phyloP scores from a whole-genome alignment of 2,113 vertebrate genomes.

The Galeopterus variegatus region DNA sequence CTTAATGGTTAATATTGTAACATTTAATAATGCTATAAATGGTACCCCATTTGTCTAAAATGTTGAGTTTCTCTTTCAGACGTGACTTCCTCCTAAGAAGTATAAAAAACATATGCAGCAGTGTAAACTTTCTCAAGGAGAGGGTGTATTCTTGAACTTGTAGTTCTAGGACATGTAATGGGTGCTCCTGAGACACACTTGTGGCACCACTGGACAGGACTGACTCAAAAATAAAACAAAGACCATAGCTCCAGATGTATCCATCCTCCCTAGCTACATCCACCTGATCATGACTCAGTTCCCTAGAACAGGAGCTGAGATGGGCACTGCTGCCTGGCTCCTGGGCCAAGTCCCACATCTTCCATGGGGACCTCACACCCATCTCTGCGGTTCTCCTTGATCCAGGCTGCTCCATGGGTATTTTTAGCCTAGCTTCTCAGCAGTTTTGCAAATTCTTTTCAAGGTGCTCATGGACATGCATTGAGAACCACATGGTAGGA shows the following conservation, averaged over 20 bases:
- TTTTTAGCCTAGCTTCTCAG: constrained; percentile 74
- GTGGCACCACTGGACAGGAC: not conserved
- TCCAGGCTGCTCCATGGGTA: constrained; percentile 3
- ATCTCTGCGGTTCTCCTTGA: constrained; percentile 48
- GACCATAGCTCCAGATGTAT: not conserved
- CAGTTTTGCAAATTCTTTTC: constrained; percentile 70
- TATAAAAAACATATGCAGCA: not conserved
- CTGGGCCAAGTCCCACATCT: constrained; percentile 38
- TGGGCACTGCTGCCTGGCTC: not conserved
- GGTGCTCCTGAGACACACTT: not conserved
- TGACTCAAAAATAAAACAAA: not conserved
- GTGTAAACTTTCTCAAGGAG: not conserved
- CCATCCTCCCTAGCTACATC: not conserved
- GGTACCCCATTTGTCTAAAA: not conserved
- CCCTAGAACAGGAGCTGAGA: not conserved
- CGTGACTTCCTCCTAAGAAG: not conserved
- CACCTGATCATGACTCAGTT: not conserved
- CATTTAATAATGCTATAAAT: not conserved
- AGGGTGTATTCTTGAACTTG: not conserved
- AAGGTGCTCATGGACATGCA: constrained; percentile 52
- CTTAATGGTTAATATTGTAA: not conserved
- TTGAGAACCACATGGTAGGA: not conserved
- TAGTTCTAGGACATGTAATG: not conserved
- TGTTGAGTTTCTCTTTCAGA: not conserved
- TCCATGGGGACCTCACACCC: constrained; percentile 6